A percentile compares a stretch with the other conserved stretches of the same genome.
Evolutionary conservation across 2,888 invertebrate species (phyloP).

Genomic region (Adela reaumurella): DNA sequence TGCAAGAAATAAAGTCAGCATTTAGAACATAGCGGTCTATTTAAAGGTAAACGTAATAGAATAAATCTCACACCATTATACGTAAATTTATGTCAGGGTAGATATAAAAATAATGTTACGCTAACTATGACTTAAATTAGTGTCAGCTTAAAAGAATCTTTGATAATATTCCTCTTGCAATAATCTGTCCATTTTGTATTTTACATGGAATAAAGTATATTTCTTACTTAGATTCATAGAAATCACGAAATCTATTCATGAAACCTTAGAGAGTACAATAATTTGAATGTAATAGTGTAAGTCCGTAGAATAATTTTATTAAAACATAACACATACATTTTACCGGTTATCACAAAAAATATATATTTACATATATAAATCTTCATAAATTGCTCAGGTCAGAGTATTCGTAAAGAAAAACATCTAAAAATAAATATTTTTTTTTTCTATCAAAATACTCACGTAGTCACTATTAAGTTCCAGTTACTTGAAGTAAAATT

Average conservation of each 20-base stretch:
- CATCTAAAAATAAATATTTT: too few species aligned
- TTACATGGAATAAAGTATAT: not conserved
- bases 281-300: not conserved
- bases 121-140: constrained; percentile 22
- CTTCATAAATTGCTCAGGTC: too few species aligned
- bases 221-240: not conserved
- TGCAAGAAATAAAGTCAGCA: not conserved
- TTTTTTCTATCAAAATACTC: too few species aligned
- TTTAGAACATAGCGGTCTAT: not conserved
- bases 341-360: too few species aligned
- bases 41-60: not conserved
- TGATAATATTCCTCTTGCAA: not conserved
- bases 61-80: constrained; percentile 64
- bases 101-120: constrained; percentile 24
- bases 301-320: too few species aligned
- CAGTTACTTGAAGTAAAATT: too few species aligned
- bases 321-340: too few species aligned
- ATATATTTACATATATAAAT: too few species aligned
- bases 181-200: not conserved
- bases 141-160: constrained; percentile 9
- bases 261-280: not conserved
- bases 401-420: too few species aligned
- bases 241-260: not conserved
- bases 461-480: too few species aligned
- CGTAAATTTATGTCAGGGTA: constrained; percentile 89